Evolutionary conservation across 2,797 vertebrate species (phyloP).

Genomic region (Odontamblyopus lacepedii): DNA sequence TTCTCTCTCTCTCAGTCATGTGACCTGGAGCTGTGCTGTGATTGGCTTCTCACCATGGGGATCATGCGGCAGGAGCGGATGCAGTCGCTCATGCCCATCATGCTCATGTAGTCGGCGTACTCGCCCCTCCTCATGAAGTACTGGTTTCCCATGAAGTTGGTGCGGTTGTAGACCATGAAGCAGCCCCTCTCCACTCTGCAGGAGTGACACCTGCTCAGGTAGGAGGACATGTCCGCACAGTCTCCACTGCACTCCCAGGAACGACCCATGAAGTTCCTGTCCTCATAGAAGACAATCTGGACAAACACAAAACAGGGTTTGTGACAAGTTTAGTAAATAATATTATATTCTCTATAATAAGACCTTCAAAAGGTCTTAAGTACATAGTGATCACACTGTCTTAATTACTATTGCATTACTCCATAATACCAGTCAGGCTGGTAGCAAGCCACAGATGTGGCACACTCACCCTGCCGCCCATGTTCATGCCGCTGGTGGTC

Average conservation of each 20-base stretch:
- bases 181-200: conserved; percentile 41
- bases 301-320: not conserved
- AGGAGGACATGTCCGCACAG: conserved; percentile 37
- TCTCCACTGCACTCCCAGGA: conserved; percentile 28
- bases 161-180: conserved; percentile 36
- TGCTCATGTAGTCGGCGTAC: conserved; percentile 51
- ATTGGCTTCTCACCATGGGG: conserved; percentile 47
- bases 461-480: conserved; percentile 47
- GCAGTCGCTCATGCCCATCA: conserved; percentile 49
- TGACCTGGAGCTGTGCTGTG: not conserved
- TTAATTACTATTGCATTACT: not conserved
- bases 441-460: not conserved
- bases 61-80: conserved; percentile 55
- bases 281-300: conserved; percentile 35
- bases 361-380: not conserved
- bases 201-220: conserved; percentile 39
- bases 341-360: too few relatives aligned
- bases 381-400: not conserved
- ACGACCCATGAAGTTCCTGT: conserved; percentile 38
- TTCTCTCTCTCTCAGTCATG: conserved; percentile 3
- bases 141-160: conserved; percentile 43
- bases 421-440: not conserved
- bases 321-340: too few relatives aligned
- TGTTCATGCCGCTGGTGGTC: conserved; percentile 51
- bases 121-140: conserved; percentile 40